Conservation (phyloP, 2,888 invertebrate species). For the Rugalucina vietnamica region DNA sequence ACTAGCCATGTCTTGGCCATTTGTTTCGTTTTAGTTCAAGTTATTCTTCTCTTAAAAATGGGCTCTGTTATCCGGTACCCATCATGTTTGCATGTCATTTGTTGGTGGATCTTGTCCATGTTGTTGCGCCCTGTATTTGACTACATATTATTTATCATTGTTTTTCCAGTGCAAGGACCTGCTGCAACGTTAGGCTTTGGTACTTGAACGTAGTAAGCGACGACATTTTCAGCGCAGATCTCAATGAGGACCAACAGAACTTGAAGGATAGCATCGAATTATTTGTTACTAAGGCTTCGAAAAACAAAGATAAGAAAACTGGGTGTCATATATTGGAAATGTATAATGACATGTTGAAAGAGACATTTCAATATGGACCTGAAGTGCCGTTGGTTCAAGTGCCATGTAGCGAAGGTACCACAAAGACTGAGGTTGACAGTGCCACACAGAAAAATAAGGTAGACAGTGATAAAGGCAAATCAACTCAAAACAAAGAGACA, state of each 20-base stretch:
- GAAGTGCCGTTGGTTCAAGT: too few species aligned
- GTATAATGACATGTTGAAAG: slow-evolving; percentile 59
- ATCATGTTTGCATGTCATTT: too few species aligned
- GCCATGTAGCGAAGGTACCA: too few species aligned
- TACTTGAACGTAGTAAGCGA: slow-evolving; percentile 66
- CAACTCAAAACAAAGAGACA: neutral
- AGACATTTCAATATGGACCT: slow-evolving; percentile 44
- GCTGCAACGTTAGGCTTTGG: slow-evolving; percentile 71
- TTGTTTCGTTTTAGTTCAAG: too few species aligned
- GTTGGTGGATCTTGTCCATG: too few species aligned
- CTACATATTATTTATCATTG: too few species aligned
- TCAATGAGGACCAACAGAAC: slow-evolving; percentile 52
- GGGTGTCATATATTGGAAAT: slow-evolving; percentile 62
- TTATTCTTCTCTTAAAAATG: too few species aligned
- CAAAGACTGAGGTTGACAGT: neutral
- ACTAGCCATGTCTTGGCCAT: too few species aligned
- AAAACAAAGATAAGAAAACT: slow-evolving; percentile 32
- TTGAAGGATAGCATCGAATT: slow-evolving; percentile 60
- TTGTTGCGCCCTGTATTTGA: too few species aligned
- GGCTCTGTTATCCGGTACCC: too few species aligned
- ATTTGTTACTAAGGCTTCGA: slow-evolving; percentile 52
- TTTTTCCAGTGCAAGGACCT: slow-evolving; percentile 24
- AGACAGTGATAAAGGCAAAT: neutral
- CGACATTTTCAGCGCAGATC: slow-evolving; percentile 60
- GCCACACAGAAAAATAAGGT: neutral